Conservation (phyloP, 2,888 invertebrate genomes). For the Andricus curvator region DNA sequence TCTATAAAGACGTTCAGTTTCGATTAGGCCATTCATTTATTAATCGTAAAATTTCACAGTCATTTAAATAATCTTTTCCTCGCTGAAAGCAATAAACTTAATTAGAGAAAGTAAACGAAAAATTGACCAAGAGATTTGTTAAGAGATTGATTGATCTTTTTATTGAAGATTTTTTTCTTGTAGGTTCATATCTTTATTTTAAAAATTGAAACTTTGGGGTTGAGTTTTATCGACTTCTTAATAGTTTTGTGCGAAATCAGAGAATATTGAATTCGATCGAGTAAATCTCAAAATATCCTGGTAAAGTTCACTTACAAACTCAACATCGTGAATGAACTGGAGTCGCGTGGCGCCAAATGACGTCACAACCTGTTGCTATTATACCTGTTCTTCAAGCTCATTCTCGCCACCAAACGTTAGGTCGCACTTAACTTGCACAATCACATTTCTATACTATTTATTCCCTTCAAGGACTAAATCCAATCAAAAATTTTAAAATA, state of each 20-base stretch:
- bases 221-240: no score
- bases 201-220: no score
- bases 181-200: no score
- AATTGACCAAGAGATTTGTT: no score
- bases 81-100: not conserved
- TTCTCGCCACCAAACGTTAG: constrained; percentile 24
- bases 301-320: constrained; percentile 63
- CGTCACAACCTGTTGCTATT: constrained; percentile 76
- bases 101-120: not conserved
- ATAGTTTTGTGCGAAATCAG: not conserved
- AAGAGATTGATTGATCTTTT: not conserved
- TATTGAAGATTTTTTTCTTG: not conserved
- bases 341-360: constrained; percentile 77
- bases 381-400: constrained; percentile 62
- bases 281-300: constrained; percentile 62
- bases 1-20: not conserved
- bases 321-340: constrained; percentile 74
- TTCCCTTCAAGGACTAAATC: not conserved
- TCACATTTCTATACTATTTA: constrained; percentile 18
- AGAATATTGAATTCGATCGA: not conserved
- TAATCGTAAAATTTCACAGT: not conserved
- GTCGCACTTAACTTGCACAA: not conserved
- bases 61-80: not conserved
- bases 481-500: not conserved
- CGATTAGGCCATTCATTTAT: not conserved